Evolutionary conservation across 2,797 vertebrate species (phyloP), one percentile per base, ranked within the genome.

Genomic region (Rhabdophis nuchalis): DNA sequence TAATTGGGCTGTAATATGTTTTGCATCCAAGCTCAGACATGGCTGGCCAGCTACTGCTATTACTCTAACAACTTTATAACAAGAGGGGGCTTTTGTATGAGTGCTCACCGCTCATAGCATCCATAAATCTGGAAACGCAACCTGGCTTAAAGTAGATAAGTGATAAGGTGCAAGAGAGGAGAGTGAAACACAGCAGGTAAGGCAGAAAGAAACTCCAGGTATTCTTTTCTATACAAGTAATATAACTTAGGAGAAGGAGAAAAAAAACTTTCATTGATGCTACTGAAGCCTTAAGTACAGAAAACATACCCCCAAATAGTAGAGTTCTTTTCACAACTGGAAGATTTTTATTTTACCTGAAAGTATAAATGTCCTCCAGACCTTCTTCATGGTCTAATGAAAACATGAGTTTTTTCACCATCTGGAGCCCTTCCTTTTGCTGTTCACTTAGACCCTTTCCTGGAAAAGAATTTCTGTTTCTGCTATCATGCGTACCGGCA

Each of bases 291-390:
- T 54, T 29, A 0, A 41, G 36, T 32, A 20, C 41, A 16, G 10
- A 90, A n/a, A 46, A 58, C 94, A 94, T 68, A 93, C 46, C 7
- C n/a, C 27, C 68, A 92, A 94, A 93, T 86, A 91, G 4, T 32
- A 72, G 87, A 32, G 50, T 89, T 86, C 89, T 36, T 87, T n/a
- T 0, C 92, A 36, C 2, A 60, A 68, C 0, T 89, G 14, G 14
- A 86, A 52, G 72, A 92, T 32, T 25, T 25, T 14, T 94, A 85
- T 54, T 58, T 96, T 96, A 99, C 99, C 98, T 98, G 96, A 99
- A 99, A 52, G 98, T 98, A 95, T 99, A 98, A 95, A 99, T 97
- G 94, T 99, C 97, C 89, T 98, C 98, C 95, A 99, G 96, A 1
- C 98, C 98, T 0, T 98, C 98, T 93, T 98, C 98, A 92, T 98